Conservation (phyloP, 2,797 vertebrate genomes). For the Catostomus latipinnis region DNA sequence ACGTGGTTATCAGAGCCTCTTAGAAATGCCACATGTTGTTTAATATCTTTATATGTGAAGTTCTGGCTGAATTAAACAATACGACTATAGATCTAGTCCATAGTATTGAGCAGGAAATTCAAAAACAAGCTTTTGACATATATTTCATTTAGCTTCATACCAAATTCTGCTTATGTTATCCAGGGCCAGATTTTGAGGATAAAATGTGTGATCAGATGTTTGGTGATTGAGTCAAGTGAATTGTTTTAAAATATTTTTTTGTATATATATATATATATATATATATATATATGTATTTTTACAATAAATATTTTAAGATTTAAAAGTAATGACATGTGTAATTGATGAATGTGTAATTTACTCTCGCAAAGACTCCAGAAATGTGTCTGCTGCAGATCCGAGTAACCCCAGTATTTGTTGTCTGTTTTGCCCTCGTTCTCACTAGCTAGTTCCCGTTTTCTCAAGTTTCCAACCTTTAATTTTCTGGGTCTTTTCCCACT, state of each 20-base stretch:
- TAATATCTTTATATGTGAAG: background rate
- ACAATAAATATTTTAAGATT: constrained; percentile 38
- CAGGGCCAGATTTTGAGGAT: background rate
- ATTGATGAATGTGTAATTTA: background rate
- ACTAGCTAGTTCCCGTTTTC: constrained; percentile 19
- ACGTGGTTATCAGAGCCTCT: background rate
- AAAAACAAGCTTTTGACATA: background rate
- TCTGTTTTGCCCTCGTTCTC: constrained; percentile 2
- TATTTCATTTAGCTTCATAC: constrained; percentile 33
- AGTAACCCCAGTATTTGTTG: no score
- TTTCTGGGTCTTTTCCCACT: constrained; percentile 32
- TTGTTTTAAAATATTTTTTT: background rate
- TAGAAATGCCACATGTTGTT: background rate
- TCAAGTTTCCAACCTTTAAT: constrained; percentile 2
- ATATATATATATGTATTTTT: background rate
- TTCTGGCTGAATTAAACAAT: background rate
- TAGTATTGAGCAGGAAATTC: no score
- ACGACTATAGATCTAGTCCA: background rate
- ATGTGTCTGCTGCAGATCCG: background rate
- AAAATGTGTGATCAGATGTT: background rate
- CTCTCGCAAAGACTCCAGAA: background rate
- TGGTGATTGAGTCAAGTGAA: background rate
- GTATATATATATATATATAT: background rate
- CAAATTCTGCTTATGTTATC: constrained; percentile 38
- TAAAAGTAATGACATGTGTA: background rate